These are phyloP conservation scores for Sceloporus undulatus DNA, from an alignment of 2,113 vertebrate genomes.

Conservation along the genomic window DNA sequence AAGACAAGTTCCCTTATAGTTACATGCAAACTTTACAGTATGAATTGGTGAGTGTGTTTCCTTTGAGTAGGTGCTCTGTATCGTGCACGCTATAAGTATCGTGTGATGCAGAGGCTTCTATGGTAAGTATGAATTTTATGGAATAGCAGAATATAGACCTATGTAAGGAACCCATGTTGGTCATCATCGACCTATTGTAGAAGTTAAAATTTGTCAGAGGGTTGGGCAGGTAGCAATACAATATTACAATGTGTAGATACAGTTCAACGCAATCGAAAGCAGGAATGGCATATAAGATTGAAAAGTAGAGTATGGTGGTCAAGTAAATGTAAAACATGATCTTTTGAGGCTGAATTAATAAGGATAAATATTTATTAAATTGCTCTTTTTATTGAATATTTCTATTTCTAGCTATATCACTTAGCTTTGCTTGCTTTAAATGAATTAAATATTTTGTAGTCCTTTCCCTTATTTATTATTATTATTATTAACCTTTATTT, in stretches of 20 bases:
- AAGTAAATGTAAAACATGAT: background rate
- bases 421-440: background rate
- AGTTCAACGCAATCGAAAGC: background rate
- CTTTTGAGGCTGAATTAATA: background rate
- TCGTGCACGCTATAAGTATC: conserved; percentile 80
- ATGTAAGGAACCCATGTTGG: conserved; percentile 47
- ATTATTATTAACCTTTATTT: no score
- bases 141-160: conserved; percentile 73
- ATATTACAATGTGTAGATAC: background rate
- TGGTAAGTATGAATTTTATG: conserved; percentile 84
- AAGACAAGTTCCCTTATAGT: conserved; percentile 63
- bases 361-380: background rate
- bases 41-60: conserved; percentile 85
- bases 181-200: background rate
- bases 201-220: conserved; percentile 33
- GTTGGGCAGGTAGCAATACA: background rate
- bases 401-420: background rate
- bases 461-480: background rate
- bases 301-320: background rate
- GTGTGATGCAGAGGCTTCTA: conserved; percentile 84
- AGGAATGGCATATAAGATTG: background rate
- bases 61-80: conserved; percentile 87
- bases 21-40: conserved; percentile 77
- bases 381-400: background rate
- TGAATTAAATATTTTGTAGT: background rate